Conservation (phyloP, 2,888 invertebrate species). For the Megaustenia siamemsis region DNA sequence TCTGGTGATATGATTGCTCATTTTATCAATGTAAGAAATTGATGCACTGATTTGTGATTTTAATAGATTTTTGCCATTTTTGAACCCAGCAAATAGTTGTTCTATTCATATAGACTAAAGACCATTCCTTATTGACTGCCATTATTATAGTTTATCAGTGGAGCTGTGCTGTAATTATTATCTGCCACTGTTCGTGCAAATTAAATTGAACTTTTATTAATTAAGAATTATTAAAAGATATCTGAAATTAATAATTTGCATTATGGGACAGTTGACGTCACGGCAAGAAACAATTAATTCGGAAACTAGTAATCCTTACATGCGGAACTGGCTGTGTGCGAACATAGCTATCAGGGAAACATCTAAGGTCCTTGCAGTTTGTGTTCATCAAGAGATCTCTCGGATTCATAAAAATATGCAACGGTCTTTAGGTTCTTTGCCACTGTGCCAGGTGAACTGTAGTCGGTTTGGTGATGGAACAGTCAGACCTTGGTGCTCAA, state of each 20-base stretch:
- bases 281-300: slow-evolving; percentile 56
- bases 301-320: slow-evolving; percentile 57
- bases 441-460: slow-evolving; percentile 56
- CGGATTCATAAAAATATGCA: slow-evolving; percentile 56
- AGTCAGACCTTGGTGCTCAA: slow-evolving; percentile 53
- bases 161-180: no score
- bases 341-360: slow-evolving; percentile 60
- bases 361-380: slow-evolving; percentile 57
- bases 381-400: slow-evolving; percentile 57
- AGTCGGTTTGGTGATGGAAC: slow-evolving; percentile 38
- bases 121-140: no score
- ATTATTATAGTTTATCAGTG: no score
- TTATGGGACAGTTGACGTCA: slow-evolving; percentile 60
- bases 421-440: slow-evolving; percentile 24
- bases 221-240: no score
- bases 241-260: background rate
- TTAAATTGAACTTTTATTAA: no score
- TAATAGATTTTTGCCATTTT: no score
- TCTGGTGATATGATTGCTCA: no score
- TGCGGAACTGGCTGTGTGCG: slow-evolving; percentile 60
- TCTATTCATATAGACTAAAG: no score
- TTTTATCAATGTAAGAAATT: no score
- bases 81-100: no score
- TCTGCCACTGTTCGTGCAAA: no score
- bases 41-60: no score